These are phyloP conservation scores for Elephantulus edwardii DNA, from an alignment of 2,113 vertebrate species.

Conservation along the genomic window DNA sequence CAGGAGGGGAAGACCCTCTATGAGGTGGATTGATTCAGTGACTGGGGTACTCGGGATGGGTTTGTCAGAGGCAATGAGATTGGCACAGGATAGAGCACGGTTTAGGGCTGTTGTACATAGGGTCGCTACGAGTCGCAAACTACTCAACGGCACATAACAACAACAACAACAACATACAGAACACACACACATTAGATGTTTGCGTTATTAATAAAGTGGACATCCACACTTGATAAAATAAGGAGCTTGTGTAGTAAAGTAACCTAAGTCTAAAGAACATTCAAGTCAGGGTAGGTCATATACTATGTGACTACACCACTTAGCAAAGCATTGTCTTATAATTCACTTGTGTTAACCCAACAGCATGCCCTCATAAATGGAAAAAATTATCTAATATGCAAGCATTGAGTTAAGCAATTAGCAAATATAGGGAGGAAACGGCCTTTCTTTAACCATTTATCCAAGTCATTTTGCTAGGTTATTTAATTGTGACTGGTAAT, in stretches of 20 bases:
- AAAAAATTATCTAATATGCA: slow-evolving; percentile 41
- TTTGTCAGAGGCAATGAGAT: no score
- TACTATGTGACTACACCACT: neutral
- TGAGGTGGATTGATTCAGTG: no score
- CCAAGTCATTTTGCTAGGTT: slow-evolving; percentile 9
- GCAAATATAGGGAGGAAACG: slow-evolving; percentile 15
- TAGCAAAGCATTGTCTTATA: slow-evolving; percentile 48
- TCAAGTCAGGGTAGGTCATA: slow-evolving; percentile 26
- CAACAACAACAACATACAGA: no score
- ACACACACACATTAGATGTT: no score
- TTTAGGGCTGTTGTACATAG: no score
- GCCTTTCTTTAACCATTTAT: slow-evolving; percentile 26
- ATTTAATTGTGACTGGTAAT: slow-evolving; percentile 9
- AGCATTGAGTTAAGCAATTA: slow-evolving; percentile 34
- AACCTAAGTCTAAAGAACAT: slow-evolving; percentile 35
- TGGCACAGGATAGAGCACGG: no score
- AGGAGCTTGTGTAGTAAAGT: slow-evolving; percentile 33
- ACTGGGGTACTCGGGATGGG: no score
- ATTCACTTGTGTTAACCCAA: neutral
- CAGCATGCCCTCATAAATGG: slow-evolving; percentile 29
- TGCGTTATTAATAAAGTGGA: slow-evolving; percentile 31
- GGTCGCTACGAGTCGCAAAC: no score
- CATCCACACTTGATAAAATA: slow-evolving; percentile 41
- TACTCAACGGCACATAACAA: no score
- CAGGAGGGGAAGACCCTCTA: no score